Conservation (phyloP, 2,797 vertebrate genomes). For the Protosalanx chinensis region DNA sequence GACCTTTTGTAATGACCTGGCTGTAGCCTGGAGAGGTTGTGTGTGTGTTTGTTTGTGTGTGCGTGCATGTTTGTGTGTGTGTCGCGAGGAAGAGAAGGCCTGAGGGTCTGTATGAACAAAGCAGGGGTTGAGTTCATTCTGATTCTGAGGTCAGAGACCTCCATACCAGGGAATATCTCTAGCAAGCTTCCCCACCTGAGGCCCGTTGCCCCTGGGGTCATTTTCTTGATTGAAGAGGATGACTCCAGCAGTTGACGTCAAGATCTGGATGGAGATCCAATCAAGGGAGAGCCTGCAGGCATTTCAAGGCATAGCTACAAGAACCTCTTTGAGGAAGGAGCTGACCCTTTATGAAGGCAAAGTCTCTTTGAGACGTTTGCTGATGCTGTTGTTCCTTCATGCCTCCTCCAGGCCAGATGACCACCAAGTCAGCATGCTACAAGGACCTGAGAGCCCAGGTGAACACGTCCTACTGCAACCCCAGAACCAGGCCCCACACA, state of each 20-base stretch:
- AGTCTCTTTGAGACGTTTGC: no score
- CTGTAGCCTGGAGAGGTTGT: conserved; percentile 30
- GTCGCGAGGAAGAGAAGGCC: not conserved
- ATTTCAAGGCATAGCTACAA: not conserved
- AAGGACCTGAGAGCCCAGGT: conserved; percentile 79
- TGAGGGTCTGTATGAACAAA: conserved; percentile 52
- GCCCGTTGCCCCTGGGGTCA: conserved; percentile 46
- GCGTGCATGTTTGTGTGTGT: conserved; percentile 10
- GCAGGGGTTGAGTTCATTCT: conserved; percentile 53
- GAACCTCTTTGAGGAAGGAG: no score
- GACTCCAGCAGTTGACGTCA: conserved; percentile 46
- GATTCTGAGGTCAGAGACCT: conserved; percentile 62
- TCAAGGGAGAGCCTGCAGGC: conserved; percentile 1
- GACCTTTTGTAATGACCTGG: conserved; percentile 32
- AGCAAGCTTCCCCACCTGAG: conserved; percentile 43
- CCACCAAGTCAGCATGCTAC: conserved; percentile 78
- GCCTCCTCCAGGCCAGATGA: conserved; percentile 76
- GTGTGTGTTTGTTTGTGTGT: conserved; percentile 28
- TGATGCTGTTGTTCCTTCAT: not conserved
- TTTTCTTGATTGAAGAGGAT: conserved; percentile 69
- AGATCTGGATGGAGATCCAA: conserved; percentile 52
- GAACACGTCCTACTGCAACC: conserved; percentile 79
- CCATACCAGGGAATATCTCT: conserved; percentile 34
- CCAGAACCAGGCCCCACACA: conserved; percentile 69
- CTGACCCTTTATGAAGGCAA: no score